These are phyloP conservation scores for Habropoda laboriosa DNA, from an alignment of 1,140 invertebrate species.

Conservation along the genomic window DNA sequence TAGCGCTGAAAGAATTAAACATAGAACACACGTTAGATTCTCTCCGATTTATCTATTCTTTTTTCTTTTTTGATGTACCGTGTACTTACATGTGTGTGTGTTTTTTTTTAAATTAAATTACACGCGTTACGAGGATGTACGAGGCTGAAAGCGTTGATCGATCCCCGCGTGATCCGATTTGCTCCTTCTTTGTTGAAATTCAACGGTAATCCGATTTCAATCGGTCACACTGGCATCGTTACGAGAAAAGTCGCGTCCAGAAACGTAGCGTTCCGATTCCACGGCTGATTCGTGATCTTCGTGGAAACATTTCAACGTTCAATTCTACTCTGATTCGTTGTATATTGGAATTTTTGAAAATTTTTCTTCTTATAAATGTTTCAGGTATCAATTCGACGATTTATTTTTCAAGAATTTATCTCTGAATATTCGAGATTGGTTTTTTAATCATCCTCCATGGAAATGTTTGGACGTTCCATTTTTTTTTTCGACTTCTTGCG, in stretches of 20 bases:
- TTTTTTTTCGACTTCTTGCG: too few species aligned
- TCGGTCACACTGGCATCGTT: conserved; percentile 26
- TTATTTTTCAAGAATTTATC: too few species aligned
- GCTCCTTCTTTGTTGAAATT: conserved; percentile 45
- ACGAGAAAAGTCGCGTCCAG: background rate
- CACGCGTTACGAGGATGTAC: conserved; percentile 8
- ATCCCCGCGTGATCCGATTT: conserved; percentile 47
- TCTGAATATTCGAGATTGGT: too few species aligned
- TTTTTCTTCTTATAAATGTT: background rate
- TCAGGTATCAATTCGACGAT: too few species aligned
- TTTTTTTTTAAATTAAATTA: conserved; percentile 39
- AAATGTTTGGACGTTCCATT: too few species aligned
- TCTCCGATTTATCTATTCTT: background rate
- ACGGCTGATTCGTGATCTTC: background rate
- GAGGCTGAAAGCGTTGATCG: conserved; percentile 42
- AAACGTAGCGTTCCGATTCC: background rate
- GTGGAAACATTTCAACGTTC: background rate
- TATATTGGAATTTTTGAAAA: background rate
- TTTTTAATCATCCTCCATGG: too few species aligned
- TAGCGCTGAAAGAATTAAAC: too few species aligned
- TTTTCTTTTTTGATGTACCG: too few species aligned
- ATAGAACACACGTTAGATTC: background rate
- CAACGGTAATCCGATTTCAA: conserved; percentile 49
- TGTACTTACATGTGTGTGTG: too few species aligned
- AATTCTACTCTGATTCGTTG: background rate